Evolutionary conservation across 2,113 vertebrate species (phyloP).

Genomic region (Potamarius usumacintae): DNA sequence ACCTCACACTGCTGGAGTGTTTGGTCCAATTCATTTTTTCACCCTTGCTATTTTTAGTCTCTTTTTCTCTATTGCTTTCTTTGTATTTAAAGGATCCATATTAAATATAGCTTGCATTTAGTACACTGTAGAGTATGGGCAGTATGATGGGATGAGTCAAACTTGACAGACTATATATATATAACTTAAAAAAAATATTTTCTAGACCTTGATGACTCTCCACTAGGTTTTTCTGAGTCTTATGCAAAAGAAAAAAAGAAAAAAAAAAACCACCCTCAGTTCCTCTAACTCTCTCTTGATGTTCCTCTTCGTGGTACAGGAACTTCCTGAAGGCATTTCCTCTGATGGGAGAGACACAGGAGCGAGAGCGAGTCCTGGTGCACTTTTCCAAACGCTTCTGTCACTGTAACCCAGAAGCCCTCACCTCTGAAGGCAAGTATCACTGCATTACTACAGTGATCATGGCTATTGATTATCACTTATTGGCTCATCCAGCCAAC

Average conservation of each 20-base stretch:
- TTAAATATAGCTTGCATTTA: neutral
- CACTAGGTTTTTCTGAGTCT: neutral
- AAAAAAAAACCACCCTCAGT: neutral
- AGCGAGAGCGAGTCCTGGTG: constrained; percentile 76
- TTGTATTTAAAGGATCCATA: neutral
- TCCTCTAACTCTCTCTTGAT: neutral
- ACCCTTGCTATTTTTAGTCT: neutral
- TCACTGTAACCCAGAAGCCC: constrained; percentile 71
- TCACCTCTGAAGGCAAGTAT: constrained; percentile 70
- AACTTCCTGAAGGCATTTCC: constrained; percentile 80
- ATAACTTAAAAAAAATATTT: neutral
- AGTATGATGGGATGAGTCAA: neutral
- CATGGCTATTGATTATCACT: neutral
- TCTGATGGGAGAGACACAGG: constrained; percentile 81
- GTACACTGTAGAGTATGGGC: neutral
- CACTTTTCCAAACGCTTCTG: constrained; percentile 81
- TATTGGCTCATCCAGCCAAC: neutral
- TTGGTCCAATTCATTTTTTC: neutral
- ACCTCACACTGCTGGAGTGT: neutral
- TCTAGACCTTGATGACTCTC: neutral
- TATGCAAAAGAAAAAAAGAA: neutral
- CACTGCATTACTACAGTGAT: neutral
- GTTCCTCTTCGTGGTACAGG: constrained; percentile 55
- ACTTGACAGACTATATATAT: neutral
- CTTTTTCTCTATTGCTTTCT: neutral